Percentiles rank a stretch among this genome's conserved stretches.
phyloP scores from a whole-genome alignment of 2,797 vertebrate genomes.

The Microtus californicus region DNA sequence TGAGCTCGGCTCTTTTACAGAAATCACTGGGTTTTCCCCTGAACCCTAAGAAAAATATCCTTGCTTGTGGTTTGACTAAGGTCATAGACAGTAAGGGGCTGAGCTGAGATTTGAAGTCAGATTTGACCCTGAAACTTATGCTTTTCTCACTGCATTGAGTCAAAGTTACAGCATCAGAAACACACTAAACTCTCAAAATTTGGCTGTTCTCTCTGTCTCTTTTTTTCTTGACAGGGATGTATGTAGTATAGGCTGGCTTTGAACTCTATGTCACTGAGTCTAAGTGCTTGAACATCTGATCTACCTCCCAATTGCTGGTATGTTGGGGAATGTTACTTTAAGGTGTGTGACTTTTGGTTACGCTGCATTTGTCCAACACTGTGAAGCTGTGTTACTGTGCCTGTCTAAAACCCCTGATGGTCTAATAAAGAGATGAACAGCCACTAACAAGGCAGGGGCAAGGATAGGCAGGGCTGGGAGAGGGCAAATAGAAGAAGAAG shows the following conservation, averaged over 20 bases:
- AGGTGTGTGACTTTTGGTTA: no score
- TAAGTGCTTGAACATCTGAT: background rate
- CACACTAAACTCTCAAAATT: background rate
- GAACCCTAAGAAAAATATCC: slow-evolving; percentile 5
- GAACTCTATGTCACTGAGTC: background rate
- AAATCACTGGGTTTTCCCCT: slow-evolving; percentile 32
- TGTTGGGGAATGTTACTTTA: no score
- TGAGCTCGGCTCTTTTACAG: slow-evolving; percentile 25
- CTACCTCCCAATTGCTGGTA: background rate
- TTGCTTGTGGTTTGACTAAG: slow-evolving; percentile 46
- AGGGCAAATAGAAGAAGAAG: no score
- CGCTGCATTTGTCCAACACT: no score
- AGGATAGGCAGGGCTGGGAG: no score
- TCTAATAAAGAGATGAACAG: no score
- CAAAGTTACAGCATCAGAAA: slow-evolving; percentile 58
- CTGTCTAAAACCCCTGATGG: no score
- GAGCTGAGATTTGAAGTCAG: slow-evolving; percentile 49
- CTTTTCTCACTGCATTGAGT: slow-evolving; percentile 1
- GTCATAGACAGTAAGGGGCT: slow-evolving; percentile 23
- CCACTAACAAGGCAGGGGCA: no score
- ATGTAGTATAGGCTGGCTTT: background rate
- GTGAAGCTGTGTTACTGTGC: no score
- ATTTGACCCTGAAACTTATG: slow-evolving; percentile 4
- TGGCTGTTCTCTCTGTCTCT: no score
- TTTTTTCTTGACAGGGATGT: background rate